These are phyloP conservation scores for Charaxes varanes DNA, from an alignment of 1,140 invertebrate genomes.

Conservation along the genomic window DNA sequence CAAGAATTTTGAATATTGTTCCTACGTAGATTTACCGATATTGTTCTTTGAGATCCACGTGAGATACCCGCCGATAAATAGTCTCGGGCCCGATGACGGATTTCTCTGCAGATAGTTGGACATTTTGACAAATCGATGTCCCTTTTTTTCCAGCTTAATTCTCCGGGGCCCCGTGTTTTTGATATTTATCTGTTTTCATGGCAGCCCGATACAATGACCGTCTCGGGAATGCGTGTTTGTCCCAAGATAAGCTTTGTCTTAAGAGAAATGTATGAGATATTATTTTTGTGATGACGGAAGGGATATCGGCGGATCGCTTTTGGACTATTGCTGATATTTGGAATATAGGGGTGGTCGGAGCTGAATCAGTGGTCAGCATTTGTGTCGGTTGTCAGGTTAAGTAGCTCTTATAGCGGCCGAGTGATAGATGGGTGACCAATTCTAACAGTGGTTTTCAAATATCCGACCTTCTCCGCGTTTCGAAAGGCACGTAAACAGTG, in stretches of 20 bases:
- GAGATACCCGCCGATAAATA: conserved; percentile 52
- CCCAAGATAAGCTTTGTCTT: not conserved
- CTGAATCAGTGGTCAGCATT: no score
- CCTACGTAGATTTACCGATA: conserved; percentile 34
- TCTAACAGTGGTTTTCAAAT: no score
- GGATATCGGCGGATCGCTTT: no score
- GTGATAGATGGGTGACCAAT: no score
- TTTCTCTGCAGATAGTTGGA: conserved; percentile 52
- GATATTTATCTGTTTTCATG: conserved; percentile 42
- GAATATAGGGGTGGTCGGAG: no score
- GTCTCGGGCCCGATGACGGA: conserved; percentile 57
- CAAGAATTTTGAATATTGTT: conserved; percentile 37
- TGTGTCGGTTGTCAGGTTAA: no score
- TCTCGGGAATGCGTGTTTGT: conserved; percentile 11
- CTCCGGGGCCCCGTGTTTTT: conserved; percentile 33
- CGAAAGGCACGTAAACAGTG: no score
- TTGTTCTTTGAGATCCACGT: conserved; percentile 40
- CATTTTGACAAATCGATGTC: conserved; percentile 60
- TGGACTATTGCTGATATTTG: no score
- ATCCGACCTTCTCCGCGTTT: no score
- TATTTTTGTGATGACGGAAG: conserved; percentile 2
- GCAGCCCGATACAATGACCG: conserved; percentile 21
- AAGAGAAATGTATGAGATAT: conserved; percentile 5
- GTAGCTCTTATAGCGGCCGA: no score
- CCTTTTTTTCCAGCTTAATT: conserved; percentile 52